Evolutionary conservation across 2,113 vertebrate species (phyloP), one percentile per base, ranked within the genome.

Genomic region (Leuciscus idus): DNA sequence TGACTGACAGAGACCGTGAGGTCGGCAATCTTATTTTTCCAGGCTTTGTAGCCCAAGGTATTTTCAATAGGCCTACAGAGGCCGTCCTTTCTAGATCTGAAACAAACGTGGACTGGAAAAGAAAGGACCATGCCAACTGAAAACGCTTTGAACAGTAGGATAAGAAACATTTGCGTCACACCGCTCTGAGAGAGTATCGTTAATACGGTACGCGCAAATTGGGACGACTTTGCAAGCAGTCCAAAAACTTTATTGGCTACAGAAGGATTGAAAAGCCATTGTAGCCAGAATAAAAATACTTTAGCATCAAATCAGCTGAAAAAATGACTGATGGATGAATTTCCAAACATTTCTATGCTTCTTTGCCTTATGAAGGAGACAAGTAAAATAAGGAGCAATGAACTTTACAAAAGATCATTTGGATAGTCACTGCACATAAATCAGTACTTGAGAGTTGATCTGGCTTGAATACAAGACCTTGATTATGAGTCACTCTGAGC

Each of bases 41-140:
- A 85, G 21, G 50, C 81, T 89, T 61, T 76, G 81, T 50, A 89
- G 43, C 74, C 52, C 84, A 84, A 85, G 59, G 46, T 82, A 85
- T 85, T 82, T 82, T 76, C 43, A 84, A 84, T 75, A 79, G 62
- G 36, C 70, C 87, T 46, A 66, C 30, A 33, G 74, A 84, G 84
- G 33, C 55, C 84, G 17, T 85, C 57, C 52, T 72, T 83, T 84
- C 64, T 61, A 82, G 68, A 79, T 64, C 57, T 36, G 30, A 74
- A 84, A 84, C 84, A 72, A 72, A 88, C 28, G 61, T 33, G 87
- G 70, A 36, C 50, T 84, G 82, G 77, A 85, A 90, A 88, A 82
- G 64, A 81, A 43, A 66, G 15, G 76, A 68, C 33, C 15, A 33
- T 61, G 81, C 80, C 84, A 84, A 26, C 59, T 66, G 46, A 82